Conservation (phyloP, 1,140 invertebrate species). For the Lanistes nyassanus region DNA sequence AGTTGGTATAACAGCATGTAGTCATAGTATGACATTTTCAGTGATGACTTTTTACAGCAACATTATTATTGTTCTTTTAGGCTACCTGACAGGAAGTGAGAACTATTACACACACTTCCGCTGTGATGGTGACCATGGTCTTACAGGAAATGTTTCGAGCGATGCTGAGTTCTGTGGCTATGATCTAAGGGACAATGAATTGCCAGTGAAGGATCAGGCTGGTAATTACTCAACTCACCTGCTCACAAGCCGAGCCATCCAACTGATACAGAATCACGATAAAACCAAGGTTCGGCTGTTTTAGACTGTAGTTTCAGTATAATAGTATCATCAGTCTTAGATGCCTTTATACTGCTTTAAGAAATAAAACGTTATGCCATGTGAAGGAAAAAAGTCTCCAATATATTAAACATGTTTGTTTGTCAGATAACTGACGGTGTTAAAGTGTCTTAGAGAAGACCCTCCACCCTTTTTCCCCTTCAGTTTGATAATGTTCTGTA, state of each 20-base stretch:
- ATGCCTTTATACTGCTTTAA: background rate
- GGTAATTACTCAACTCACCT: conserved; percentile 54
- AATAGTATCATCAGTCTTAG: background rate
- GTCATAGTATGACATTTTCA: no score
- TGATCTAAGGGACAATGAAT: conserved; percentile 45
- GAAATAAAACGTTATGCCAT: background rate
- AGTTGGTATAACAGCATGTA: no score
- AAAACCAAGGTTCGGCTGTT: conserved; percentile 32
- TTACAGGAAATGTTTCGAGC: background rate
- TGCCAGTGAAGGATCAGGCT: conserved; percentile 32
- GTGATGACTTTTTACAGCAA: no score
- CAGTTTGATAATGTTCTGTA: background rate
- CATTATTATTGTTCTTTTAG: conserved; percentile 29
- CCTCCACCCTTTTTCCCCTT: background rate
- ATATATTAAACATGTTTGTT: background rate
- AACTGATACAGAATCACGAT: conserved; percentile 46
- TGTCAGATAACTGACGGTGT: background rate
- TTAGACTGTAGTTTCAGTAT: no score
- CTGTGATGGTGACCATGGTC: conserved; percentile 35
- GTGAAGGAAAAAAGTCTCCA: background rate
- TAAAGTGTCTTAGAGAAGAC: no score
- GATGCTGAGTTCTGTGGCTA: conserved; percentile 36
- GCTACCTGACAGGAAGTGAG: conserved; percentile 48
- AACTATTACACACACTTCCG: conserved; percentile 42
- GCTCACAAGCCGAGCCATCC: conserved; percentile 48